phyloP scores from a whole-genome alignment of 2,888 invertebrate species.

The Xestia rhomboidea region DNA sequence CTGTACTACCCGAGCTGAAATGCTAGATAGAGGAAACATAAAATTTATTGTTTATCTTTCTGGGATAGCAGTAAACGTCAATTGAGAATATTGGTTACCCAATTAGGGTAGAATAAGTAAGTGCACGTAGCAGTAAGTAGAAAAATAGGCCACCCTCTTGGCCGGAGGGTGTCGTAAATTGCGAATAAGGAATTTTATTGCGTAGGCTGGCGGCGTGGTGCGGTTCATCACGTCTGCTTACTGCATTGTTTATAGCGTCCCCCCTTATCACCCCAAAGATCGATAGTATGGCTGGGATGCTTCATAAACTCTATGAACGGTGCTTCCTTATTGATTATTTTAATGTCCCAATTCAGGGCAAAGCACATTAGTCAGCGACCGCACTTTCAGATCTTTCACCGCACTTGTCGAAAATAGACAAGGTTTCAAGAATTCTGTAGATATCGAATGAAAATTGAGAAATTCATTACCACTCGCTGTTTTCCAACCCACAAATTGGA shows the following conservation, averaged over 20 bases:
- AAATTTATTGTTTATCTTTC: conserved; percentile 51
- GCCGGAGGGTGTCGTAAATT: conserved; percentile 44
- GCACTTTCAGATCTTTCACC: not conserved
- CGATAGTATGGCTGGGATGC: not conserved
- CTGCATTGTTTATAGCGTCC: conserved; percentile 39
- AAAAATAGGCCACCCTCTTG: conserved; percentile 41
- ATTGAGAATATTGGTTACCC: conserved; percentile 57
- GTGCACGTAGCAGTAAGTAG: conserved; percentile 33
- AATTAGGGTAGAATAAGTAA: conserved; percentile 52
- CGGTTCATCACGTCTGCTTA: conserved; percentile 23
- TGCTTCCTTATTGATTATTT: not conserved
- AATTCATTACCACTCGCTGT: not conserved
- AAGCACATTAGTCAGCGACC: not conserved
- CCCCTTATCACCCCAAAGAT: conserved; percentile 6
- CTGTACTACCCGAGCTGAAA: conserved; percentile 35
- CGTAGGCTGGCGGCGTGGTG: not conserved
- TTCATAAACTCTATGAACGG: conserved; percentile 1
- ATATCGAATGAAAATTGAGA: not conserved
- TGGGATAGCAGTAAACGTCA: conserved; percentile 58
- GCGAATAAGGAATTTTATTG: conserved; percentile 40
- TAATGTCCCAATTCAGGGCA: not conserved
- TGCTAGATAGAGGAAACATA: conserved; percentile 29
- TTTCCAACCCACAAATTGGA: conserved; percentile 9
- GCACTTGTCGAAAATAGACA: not conserved
- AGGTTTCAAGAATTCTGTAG: not conserved